Evolutionary conservation across 2,888 invertebrate species (phyloP).

Genomic region (Drosophila mettleri): DNA sequence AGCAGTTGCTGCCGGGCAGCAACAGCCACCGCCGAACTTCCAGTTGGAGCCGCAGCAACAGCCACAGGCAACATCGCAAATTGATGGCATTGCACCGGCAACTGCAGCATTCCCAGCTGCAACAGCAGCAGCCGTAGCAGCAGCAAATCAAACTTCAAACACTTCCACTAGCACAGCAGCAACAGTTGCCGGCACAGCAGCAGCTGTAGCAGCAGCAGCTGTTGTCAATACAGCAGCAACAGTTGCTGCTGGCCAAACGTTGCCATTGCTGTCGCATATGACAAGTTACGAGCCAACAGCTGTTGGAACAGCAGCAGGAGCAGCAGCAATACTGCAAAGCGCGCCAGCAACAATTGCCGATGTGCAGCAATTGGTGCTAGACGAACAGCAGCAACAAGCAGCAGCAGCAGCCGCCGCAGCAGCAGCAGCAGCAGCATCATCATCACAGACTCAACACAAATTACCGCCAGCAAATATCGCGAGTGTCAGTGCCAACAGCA

Average conservation of each 20-base stretch:
- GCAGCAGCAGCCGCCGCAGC: conserved; percentile 24
- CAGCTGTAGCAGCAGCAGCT: conserved; percentile 45
- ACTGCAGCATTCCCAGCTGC: conserved; percentile 43
- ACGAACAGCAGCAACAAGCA: conserved; percentile 48
- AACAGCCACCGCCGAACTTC: conserved; percentile 57
- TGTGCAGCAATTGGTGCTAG: conserved; percentile 70
- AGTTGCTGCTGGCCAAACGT: conserved; percentile 70
- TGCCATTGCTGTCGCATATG: conserved; percentile 82
- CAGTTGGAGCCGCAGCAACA: conserved; percentile 59
- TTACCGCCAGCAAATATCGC: conserved; percentile 74
- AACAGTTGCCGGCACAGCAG: conserved; percentile 32
- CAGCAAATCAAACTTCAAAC: conserved; percentile 78
- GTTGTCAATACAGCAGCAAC: conserved; percentile 25
- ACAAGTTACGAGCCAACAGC: conserved; percentile 58
- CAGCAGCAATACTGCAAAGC: conserved; percentile 61
- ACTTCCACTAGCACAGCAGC: conserved; percentile 69
- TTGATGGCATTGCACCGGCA: conserved; percentile 73
- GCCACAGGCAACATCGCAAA: conserved; percentile 79
- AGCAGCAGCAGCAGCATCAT: conserved; percentile 21
- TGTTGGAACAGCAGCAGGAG: conserved; percentile 47
- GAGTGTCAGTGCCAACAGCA: conserved; percentile 83
- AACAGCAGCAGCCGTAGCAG: conserved; percentile 78
- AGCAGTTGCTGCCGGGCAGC: conserved; percentile 67
- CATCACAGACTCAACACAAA: conserved; percentile 49
- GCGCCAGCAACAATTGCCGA: conserved; percentile 83